phyloP scores from a whole-genome alignment of 2,113 vertebrate species.

The Eolophus roseicapilla region DNA sequence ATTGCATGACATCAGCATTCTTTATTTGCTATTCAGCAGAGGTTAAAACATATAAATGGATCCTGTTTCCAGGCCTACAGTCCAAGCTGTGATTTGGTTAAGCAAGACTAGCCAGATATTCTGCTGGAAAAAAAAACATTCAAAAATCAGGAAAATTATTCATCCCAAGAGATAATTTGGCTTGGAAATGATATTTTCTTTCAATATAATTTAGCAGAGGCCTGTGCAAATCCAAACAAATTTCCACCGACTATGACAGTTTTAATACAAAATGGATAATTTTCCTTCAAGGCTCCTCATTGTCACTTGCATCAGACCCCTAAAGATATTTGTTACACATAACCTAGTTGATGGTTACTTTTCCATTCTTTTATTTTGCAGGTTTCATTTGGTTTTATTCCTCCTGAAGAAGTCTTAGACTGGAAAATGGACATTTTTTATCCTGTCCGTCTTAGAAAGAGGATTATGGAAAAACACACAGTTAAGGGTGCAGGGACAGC shows the following conservation, averaged over 20 bases:
- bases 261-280: neutral
- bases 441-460: neutral
- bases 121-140: constrained; percentile 38
- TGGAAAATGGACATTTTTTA: neutral
- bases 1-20: constrained; percentile 22
- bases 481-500: neutral
- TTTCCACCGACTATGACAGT: neutral
- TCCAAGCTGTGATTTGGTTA: constrained; percentile 48
- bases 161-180: constrained; percentile 15
- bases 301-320: neutral
- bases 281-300: neutral
- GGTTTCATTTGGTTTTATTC: accelerated
- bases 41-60: constrained; percentile 47
- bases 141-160: constrained; percentile 55
- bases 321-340: neutral
- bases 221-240: neutral
- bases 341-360: neutral
- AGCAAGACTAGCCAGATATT: constrained; percentile 19
- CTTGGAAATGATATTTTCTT: neutral
- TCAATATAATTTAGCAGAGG: neutral
- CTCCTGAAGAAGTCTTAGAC: neutral
- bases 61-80: neutral
- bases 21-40: constrained; percentile 36
- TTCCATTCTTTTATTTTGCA: neutral
- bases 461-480: neutral